Conservation (phyloP, 2,888 invertebrate genomes). For the Xestia rhomboidea region DNA sequence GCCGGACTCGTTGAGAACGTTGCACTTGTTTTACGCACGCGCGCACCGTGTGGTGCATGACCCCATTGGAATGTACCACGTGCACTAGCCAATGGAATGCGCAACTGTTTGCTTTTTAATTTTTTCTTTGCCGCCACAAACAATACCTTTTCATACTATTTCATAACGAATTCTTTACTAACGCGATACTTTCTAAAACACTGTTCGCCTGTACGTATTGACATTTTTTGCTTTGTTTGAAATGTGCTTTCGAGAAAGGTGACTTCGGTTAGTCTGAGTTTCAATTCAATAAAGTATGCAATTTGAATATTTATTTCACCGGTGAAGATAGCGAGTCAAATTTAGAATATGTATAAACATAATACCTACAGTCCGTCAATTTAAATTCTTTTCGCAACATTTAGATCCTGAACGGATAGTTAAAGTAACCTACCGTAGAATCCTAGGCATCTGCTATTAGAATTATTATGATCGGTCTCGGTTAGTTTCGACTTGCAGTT, state of each 20-base stretch:
- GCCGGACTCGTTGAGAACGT: slow-evolving; percentile 73
- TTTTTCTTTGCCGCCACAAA: slow-evolving; percentile 86
- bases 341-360: slow-evolving; percentile 45
- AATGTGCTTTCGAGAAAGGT: slow-evolving; percentile 70
- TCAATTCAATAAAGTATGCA: slow-evolving; percentile 55
- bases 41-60: slow-evolving; percentile 88
- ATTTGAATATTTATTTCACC: slow-evolving; percentile 50
- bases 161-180: slow-evolving; percentile 87
- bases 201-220: slow-evolving; percentile 75
- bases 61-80: slow-evolving; percentile 90
- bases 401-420: slow-evolving; percentile 52
- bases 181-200: slow-evolving; percentile 84
- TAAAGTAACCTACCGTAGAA: slow-evolving; percentile 57
- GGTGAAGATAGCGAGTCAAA: slow-evolving; percentile 22
- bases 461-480: slow-evolving; percentile 67
- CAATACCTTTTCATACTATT: slow-evolving; percentile 88
- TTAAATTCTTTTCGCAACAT: slow-evolving; percentile 54
- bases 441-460: slow-evolving; percentile 60
- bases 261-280: slow-evolving; percentile 62
- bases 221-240: slow-evolving; percentile 76
- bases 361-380: slow-evolving; percentile 53
- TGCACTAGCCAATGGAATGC: slow-evolving; percentile 89
- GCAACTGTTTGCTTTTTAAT: slow-evolving; percentile 90
- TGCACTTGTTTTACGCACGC: slow-evolving; percentile 89
- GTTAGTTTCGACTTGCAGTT: slow-evolving; percentile 61